phyloP scores from a whole-genome alignment of 2,113 vertebrate genomes.

The Prochilodus magdalenae region DNA sequence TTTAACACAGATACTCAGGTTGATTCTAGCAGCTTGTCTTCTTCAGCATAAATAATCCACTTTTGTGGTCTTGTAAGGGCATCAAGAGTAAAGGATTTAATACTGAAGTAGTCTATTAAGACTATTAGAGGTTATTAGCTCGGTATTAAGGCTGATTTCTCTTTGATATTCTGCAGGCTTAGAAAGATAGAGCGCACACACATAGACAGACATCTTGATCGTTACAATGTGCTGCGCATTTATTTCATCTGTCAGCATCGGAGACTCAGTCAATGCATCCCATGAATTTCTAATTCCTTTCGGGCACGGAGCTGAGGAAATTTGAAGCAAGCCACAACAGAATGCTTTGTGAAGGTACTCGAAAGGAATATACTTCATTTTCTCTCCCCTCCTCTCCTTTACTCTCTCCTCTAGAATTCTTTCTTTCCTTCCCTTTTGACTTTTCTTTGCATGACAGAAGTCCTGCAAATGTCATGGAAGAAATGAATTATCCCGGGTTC shows the following conservation, averaged over 20 bases:
- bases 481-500: slow-evolving; percentile 51
- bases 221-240: slow-evolving; percentile 59
- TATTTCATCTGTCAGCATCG: slow-evolving; percentile 61
- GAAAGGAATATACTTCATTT: neutral
- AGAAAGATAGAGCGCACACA: slow-evolving; percentile 42
- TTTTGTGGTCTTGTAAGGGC: slow-evolving; percentile 54
- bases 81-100: slow-evolving; percentile 60
- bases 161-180: slow-evolving; percentile 39
- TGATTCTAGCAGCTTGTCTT: neutral
- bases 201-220: slow-evolving; percentile 44
- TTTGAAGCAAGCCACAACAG: neutral
- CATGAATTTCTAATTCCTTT: slow-evolving; percentile 61
- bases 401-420: neutral
- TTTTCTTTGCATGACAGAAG: slow-evolving; percentile 56
- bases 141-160: slow-evolving; percentile 46
- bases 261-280: slow-evolving; percentile 51
- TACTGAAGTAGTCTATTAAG: slow-evolving; percentile 62
- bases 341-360: neutral
- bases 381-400: neutral
- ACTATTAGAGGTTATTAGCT: slow-evolving; percentile 67
- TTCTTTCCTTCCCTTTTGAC: slow-evolving; percentile 16
- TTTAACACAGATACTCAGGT: neutral
- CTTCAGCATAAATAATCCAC: slow-evolving; percentile 28
- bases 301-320: slow-evolving; percentile 46
- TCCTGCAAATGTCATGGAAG: slow-evolving; percentile 55